Base-by-base conservation (phyloP, 2,888 invertebrate genomes). In the Morpho deidamia region DNA sequence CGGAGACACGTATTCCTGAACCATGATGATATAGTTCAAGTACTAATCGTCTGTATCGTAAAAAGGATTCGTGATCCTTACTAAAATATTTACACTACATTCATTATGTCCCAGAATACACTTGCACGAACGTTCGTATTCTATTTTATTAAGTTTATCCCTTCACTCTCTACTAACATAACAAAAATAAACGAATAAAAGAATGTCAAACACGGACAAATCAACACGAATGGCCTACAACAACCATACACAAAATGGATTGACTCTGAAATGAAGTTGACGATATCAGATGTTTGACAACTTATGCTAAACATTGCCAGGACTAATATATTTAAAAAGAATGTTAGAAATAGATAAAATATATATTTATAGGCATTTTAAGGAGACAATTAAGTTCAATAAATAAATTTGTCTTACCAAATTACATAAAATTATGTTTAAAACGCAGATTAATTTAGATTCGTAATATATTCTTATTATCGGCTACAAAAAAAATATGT, bases 1-100 rank as follows among this genome's bases (percentile, higher is more conserved):
- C 69, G 98, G 98, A 63, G 97, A 96, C 81, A 96, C 95, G 89
- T 97, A 98, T 82, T 97, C 96, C 89, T 98, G 98, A 75, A 98
- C 98, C 98, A 98, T 98, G 78, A 81, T 91, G 74, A 74, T 69
- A 59, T 59, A 68, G 64, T 67, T 63, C 69, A 73, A 68, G 65
- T 64, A 72, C 74, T 77, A 39, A 44, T 46, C 40, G 50, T 51
- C 58, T 52, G 48, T 44, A 39, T 52, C 55, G 73, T 67, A 71
- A 71, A 66, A 73, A 73, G 72, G 78, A 80, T 76, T 69, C 63
- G 60, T 64, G 70, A 77, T 75, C 71, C 72, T 72, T 64, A 57
- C 63, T 62, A 60, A 66, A 59, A 56, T 66, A 71, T 68, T 80
- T 74, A 85, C 78, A 74, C 75, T 70, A 75, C 61, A 77, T 65